Evolutionary conservation across 2,113 vertebrate genomes (phyloP).

Genomic region (Cheirogaleus medius): DNA sequence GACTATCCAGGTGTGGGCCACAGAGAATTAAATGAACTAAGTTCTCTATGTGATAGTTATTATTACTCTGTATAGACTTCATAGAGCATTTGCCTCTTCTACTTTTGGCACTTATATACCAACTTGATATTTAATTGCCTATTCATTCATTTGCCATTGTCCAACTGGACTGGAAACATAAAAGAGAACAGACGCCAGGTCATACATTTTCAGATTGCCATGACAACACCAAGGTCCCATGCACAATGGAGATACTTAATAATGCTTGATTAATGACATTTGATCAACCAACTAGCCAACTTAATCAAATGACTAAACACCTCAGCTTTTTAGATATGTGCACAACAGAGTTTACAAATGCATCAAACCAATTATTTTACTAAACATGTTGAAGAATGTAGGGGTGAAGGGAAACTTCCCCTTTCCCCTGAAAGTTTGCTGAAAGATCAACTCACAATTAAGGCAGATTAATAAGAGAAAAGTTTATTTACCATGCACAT

Average conservation of each 20-base stretch:
- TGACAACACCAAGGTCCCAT: not conserved
- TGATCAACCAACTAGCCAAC: not conserved
- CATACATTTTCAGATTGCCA: not conserved
- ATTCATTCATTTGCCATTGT: not conserved
- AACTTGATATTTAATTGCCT: not conserved
- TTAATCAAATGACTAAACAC: not conserved
- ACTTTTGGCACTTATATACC: not conserved
- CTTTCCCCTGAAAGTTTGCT: too few relatives aligned
- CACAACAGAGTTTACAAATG: not conserved
- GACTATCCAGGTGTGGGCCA: not conserved
- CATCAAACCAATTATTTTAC: not conserved
- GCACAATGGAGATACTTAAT: not conserved
- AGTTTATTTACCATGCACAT: too few relatives aligned
- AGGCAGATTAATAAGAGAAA: too few relatives aligned
- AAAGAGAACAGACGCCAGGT: not conserved
- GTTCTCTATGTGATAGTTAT: not conserved
- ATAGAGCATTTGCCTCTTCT: not conserved
- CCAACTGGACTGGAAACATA: not conserved
- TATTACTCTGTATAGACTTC: not conserved
- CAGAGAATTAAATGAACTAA: not conserved
- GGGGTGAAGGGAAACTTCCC: too few relatives aligned
- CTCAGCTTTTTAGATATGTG: not conserved
- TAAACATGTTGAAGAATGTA: not conserved
- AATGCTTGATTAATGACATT: not conserved
- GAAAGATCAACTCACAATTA: too few relatives aligned